phyloP scores from a whole-genome alignment of 2,113 vertebrate genomes.

The Isurus oxyrinchus region DNA sequence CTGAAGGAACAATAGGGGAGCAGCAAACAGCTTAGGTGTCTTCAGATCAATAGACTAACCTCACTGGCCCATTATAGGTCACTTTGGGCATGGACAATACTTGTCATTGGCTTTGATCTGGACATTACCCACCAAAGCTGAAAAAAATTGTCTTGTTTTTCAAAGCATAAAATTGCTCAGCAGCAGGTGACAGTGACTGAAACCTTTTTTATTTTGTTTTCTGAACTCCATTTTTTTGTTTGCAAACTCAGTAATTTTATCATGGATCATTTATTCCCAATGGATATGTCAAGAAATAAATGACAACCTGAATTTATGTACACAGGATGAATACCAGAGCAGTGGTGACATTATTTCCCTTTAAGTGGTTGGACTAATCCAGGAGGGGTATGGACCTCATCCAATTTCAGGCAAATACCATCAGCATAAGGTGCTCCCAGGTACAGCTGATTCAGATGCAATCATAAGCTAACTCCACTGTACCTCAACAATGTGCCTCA shows the following conservation, averaged over 20 bases:
- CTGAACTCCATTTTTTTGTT: background rate
- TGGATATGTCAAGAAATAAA: background rate
- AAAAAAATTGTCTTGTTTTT: background rate
- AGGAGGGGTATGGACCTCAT: background rate
- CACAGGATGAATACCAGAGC: background rate
- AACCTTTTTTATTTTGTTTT: background rate
- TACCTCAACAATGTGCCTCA: background rate
- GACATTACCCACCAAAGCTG: background rate
- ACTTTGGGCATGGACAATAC: background rate
- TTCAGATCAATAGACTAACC: background rate
- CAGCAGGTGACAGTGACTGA: background rate
- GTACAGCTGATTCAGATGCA: background rate
- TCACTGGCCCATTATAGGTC: background rate
- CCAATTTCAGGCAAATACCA: background rate
- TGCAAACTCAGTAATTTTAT: background rate
- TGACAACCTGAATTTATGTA: background rate
- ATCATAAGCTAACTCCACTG: background rate
- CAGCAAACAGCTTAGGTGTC: background rate
- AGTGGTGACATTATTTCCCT: background rate
- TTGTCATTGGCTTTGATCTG: background rate
- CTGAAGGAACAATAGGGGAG: background rate
- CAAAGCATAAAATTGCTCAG: background rate
- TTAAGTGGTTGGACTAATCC: background rate
- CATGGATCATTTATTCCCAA: background rate
- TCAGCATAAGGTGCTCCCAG: background rate